A percentile compares a stretch with the other conserved stretches of the same genome.
These are phyloP conservation scores for Trichacis sp. DNA, from an alignment of 2,888 invertebrate species.

Conservation along the genomic window DNA sequence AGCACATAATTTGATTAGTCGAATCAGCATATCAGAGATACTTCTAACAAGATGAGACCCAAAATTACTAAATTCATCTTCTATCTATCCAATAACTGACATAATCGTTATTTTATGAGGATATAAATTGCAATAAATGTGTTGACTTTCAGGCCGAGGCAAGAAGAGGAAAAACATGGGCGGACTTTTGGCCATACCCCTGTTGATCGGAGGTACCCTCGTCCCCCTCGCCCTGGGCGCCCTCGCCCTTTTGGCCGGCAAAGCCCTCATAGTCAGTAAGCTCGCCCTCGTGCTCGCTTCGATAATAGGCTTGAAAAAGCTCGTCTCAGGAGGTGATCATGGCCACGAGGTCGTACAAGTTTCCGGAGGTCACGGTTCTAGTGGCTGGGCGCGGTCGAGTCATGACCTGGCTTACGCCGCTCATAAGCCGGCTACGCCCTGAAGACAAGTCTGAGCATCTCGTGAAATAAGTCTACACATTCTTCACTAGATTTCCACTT, in stretches of 20 bases:
- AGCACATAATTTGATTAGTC: no score
- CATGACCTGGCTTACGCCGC: slow-evolving; percentile 76
- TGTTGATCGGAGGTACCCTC: slow-evolving; percentile 84
- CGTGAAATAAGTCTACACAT: no score
- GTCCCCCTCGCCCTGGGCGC: slow-evolving; percentile 87
- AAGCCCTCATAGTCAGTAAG: slow-evolving; percentile 87
- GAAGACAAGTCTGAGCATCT: slow-evolving; percentile 29
- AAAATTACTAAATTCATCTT: no score
- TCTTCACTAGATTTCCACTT: slow-evolving; percentile 3
- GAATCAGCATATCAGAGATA: no score
- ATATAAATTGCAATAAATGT: no score
- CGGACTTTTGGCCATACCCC: slow-evolving; percentile 81
- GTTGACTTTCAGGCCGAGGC: slow-evolving; percentile 69
- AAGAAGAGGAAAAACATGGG: slow-evolving; percentile 80
- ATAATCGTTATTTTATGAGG: no score
- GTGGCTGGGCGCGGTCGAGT: slow-evolving; percentile 81
- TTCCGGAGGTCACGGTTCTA: slow-evolving; percentile 74
- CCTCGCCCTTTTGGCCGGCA: slow-evolving; percentile 84
- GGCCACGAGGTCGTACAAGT: slow-evolving; percentile 76
- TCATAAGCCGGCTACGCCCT: slow-evolving; percentile 69
- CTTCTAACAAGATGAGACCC: no score
- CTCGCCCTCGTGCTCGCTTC: slow-evolving; percentile 84
- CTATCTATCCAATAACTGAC: no score
- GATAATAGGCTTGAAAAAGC: slow-evolving; percentile 87
- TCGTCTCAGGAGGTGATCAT: slow-evolving; percentile 76